phyloP scores from a whole-genome alignment of 2,888 invertebrate genomes.

The Steinernema carpocapsae region DNA sequence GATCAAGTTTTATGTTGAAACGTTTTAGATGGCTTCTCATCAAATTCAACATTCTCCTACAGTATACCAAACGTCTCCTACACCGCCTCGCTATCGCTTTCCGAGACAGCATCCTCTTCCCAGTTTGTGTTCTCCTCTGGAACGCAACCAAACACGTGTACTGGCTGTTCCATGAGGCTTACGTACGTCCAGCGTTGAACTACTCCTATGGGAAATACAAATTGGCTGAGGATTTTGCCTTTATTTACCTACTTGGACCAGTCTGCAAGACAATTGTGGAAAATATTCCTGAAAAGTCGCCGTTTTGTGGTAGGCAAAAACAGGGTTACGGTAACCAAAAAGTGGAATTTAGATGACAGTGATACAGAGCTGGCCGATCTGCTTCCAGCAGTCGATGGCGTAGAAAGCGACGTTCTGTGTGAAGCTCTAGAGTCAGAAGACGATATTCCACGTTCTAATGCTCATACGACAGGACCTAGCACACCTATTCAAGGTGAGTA shows the following conservation, averaged over 20 bases:
- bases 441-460: background rate
- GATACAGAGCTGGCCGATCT: slow-evolving; percentile 64
- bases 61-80: slow-evolving; percentile 33
- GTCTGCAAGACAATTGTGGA: slow-evolving; percentile 58
- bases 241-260: slow-evolving; percentile 64
- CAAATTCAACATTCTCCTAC: slow-evolving; percentile 16
- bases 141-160: slow-evolving; percentile 41
- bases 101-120: slow-evolving; percentile 60
- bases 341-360: slow-evolving; percentile 57
- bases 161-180: slow-evolving; percentile 41
- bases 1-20: too few species aligned
- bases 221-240: slow-evolving; percentile 49
- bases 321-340: too few species aligned
- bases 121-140: slow-evolving; percentile 47
- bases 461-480: background rate
- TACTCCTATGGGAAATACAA: slow-evolving; percentile 49
- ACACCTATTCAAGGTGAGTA: background rate
- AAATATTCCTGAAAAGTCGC: slow-evolving; percentile 63
- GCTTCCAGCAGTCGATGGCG: slow-evolving; percentile 51
- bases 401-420: slow-evolving; percentile 24
- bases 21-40: background rate
- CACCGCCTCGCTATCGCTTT: slow-evolving; percentile 41
- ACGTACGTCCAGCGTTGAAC: slow-evolving; percentile 44
- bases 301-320: slow-evolving; percentile 55
- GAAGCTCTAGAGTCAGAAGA: background rate